Conservation (phyloP, 1,140 invertebrate genomes). For the Carposina sasakii region DNA sequence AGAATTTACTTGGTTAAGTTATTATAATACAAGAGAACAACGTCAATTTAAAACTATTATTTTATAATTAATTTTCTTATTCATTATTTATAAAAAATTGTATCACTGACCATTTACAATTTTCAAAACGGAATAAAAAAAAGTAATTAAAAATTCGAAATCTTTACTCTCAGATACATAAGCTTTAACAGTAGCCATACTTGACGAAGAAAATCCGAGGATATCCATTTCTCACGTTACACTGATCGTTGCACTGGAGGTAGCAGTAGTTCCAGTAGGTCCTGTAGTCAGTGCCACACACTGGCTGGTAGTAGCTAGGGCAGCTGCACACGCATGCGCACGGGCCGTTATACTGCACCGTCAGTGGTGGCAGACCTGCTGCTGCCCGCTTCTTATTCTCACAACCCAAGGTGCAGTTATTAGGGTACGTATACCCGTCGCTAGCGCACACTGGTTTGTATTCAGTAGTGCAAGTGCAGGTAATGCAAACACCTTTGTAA, state of each 20-base stretch:
- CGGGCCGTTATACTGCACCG: neutral
- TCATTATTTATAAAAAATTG: too few species aligned
- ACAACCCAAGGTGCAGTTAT: conserved; percentile 14
- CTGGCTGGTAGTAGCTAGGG: neutral
- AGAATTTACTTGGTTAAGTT: too few species aligned
- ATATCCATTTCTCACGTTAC: conserved; percentile 76
- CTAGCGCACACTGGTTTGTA: conserved; percentile 28
- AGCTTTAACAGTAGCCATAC: conserved; percentile 74
- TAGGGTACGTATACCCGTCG: conserved; percentile 15
- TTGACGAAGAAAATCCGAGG: conserved; percentile 82
- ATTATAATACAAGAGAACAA: too few species aligned
- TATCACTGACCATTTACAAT: too few species aligned
- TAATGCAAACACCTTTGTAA: conserved; percentile 15
- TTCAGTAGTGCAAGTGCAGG: conserved; percentile 6
- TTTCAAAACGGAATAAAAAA: too few species aligned
- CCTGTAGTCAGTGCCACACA: conserved; percentile 73
- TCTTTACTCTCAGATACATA: too few species aligned
- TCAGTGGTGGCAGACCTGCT: conserved; percentile 7
- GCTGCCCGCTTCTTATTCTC: conserved; percentile 12
- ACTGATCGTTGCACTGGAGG: conserved; percentile 77
- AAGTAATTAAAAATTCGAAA: too few species aligned
- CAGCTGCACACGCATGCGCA: conserved; percentile 5
- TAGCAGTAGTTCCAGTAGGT: conserved; percentile 83
- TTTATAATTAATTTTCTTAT: too few species aligned
- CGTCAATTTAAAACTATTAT: too few species aligned